A percentile compares a stretch with the other conserved stretches of the same genome.
Evolutionary conservation across 2,888 invertebrate genomes (phyloP).

Genomic region (Harpalus rufipes): DNA sequence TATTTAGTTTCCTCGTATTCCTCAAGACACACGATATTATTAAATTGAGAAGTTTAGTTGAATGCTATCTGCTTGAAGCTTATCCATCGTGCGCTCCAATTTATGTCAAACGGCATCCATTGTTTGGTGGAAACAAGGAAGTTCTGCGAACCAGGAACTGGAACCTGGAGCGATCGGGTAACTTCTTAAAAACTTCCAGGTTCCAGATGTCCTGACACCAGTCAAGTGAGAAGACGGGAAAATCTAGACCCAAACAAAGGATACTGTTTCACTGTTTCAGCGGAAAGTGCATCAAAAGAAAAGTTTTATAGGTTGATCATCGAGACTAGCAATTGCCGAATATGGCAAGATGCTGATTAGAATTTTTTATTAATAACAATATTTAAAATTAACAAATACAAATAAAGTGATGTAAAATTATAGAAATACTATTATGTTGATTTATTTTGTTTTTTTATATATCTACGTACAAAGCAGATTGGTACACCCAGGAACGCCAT

Average conservation of each 20-base stretch:
- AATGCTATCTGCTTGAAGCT: neutral
- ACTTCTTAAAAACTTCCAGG: slow-evolving; percentile 29
- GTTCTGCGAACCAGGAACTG: slow-evolving; percentile 7
- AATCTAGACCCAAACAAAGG: slow-evolving; percentile 42
- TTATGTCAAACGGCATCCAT: slow-evolving; percentile 21
- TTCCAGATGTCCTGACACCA: slow-evolving; percentile 26
- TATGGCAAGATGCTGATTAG: too few relatives aligned
- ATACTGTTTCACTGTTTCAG: slow-evolving; percentile 13
- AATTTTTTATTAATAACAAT: too few relatives aligned
- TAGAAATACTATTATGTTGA: too few relatives aligned
- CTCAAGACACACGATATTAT: slow-evolving; percentile 2
- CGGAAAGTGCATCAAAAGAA: neutral
- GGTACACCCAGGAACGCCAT: too few relatives aligned
- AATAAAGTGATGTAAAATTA: too few relatives aligned
- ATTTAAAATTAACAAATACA: too few relatives aligned
- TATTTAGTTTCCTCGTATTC: neutral
- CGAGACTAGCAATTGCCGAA: neutral
- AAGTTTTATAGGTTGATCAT: neutral
- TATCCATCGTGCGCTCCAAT: neutral
- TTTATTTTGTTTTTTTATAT: too few relatives aligned
- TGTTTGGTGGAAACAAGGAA: slow-evolving; percentile 5
- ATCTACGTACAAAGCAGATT: too few relatives aligned
- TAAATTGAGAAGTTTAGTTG: slow-evolving; percentile 4
- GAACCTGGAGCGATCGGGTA: slow-evolving; percentile 24
- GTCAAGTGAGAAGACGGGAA: neutral